Percentiles rank a stretch among this genome's conserved stretches.
Evolutionary conservation across 1,140 invertebrate genomes (phyloP).

Genomic region (Sycophila sp.): DNA sequence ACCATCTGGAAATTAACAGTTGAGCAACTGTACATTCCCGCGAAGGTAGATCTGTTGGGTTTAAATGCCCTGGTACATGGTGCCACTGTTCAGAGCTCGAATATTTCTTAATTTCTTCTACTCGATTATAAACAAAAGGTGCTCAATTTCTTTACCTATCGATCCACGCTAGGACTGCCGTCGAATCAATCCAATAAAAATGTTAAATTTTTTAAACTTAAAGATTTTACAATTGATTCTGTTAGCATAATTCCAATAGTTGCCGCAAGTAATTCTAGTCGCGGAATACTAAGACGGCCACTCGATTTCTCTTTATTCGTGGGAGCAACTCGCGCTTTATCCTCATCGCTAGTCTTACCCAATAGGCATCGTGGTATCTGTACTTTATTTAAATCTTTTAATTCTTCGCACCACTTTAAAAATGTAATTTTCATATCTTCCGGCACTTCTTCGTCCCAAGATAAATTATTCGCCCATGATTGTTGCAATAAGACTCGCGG

Average conservation of each 20-base stretch:
- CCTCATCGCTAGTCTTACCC: not conserved
- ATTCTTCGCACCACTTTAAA: not conserved
- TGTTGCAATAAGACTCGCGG: not conserved
- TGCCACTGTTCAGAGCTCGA: not conserved
- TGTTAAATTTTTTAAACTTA: not conserved
- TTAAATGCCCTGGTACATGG: constrained; percentile 16
- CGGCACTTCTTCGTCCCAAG: not conserved
- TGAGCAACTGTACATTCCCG: constrained; percentile 38
- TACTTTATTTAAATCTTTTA: not conserved
- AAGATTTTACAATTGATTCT: not conserved
- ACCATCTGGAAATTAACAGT: constrained; percentile 32
- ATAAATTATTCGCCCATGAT: not conserved
- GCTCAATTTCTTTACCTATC: not conserved
- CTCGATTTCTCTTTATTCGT: not conserved
- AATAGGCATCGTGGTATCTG: not conserved
- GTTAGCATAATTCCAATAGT: not conserved
- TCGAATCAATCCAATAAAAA: constrained; percentile 22
- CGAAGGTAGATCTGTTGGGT: constrained; percentile 51
- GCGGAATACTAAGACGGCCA: too few relatives aligned
- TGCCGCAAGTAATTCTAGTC: not conserved
- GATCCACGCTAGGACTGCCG: constrained; percentile 41
- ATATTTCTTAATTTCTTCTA: not conserved
- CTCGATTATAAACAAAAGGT: constrained; percentile 37
- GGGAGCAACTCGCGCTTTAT: not conserved
- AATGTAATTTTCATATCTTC: not conserved